Evolutionary conservation across 2,888 invertebrate genomes (phyloP).

Genomic region (Hirtodrosophila cameraria): DNA sequence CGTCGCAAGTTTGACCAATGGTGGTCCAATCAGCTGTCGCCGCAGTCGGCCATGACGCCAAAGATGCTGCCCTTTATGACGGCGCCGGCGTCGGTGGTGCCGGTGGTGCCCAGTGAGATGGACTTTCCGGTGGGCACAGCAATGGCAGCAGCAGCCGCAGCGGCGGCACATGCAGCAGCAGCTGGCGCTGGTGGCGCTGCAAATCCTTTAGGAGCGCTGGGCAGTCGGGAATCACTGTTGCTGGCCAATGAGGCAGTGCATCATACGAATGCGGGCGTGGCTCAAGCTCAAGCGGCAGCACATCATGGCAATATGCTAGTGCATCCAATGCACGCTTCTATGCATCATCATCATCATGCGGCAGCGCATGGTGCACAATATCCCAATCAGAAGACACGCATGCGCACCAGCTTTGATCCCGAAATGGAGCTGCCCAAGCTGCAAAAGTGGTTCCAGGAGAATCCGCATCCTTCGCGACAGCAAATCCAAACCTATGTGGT

Average conservation of each 20-base stretch:
- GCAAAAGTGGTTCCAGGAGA: slow-evolving; percentile 98
- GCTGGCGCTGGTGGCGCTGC: slow-evolving; percentile 61
- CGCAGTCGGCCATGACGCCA: slow-evolving; percentile 85
- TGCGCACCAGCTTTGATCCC: slow-evolving; percentile 98
- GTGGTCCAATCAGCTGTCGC: slow-evolving; percentile 91
- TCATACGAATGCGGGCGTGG: slow-evolving; percentile 60
- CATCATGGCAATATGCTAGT: slow-evolving; percentile 84
- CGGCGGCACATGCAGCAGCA: slow-evolving; percentile 84
- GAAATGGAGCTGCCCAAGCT: slow-evolving; percentile 97
- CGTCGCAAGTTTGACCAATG: slow-evolving; percentile 95
- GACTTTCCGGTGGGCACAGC: slow-evolving; percentile 83
- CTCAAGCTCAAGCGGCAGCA: slow-evolving; percentile 42
- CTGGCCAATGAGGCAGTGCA: slow-evolving; percentile 78
- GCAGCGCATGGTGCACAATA: slow-evolving; percentile 86
- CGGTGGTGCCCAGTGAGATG: slow-evolving; percentile 80
- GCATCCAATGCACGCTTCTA: slow-evolving; percentile 90
- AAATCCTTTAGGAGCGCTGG: slow-evolving; percentile 66
- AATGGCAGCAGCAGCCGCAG: slow-evolving; percentile 85
- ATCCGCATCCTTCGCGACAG: slow-evolving; percentile 98
- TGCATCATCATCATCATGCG: slow-evolving; percentile 86
- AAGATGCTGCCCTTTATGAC: slow-evolving; percentile 85
- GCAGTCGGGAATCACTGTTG: slow-evolving; percentile 77
- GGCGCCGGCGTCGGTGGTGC: slow-evolving; percentile 74
- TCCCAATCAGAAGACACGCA: slow-evolving; percentile 93
- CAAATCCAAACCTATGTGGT: slow-evolving; percentile 98